Conservation (phyloP, 2,797 vertebrate species). For the Galaxias olidus region DNA sequence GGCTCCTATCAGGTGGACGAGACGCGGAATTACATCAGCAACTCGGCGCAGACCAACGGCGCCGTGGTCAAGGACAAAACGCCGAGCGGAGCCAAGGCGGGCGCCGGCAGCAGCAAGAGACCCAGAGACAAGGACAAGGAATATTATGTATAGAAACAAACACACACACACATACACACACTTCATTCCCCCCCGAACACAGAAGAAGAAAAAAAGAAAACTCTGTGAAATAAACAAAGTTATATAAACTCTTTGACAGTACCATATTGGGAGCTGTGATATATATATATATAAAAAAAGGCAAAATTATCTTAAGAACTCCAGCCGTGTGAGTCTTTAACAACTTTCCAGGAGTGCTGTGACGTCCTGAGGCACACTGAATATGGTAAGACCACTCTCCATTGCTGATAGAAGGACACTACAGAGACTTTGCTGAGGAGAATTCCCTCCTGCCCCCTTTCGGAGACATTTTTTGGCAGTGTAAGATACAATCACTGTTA, state of each 20-base stretch:
- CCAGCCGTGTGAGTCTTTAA: conserved; percentile 76
- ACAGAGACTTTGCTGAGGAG: conserved; percentile 19
- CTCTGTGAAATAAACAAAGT: conserved; percentile 74
- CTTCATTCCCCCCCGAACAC: conserved; percentile 62
- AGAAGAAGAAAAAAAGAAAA: conserved; percentile 83
- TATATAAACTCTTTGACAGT: conserved; percentile 71
- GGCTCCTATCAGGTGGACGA: conserved; percentile 92
- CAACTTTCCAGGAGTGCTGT: conserved; percentile 75
- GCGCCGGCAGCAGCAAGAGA: conserved; percentile 85
- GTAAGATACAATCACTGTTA: conserved; percentile 85
- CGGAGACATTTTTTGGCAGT: conserved; percentile 64
- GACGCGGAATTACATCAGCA: conserved; percentile 92
- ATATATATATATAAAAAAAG: conserved; percentile 49
- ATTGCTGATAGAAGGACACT: conserved; percentile 33
- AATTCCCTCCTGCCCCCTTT: conserved; percentile 25
- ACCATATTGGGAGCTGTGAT: conserved; percentile 78
- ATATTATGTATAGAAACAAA: conserved; percentile 89
- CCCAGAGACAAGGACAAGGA: conserved; percentile 99
- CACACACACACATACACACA: conserved; percentile 13
- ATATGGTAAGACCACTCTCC: conserved; percentile 64
- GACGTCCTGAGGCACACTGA: conserved; percentile 77
- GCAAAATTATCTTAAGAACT: conserved; percentile 66
- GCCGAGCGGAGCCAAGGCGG: conserved; percentile 80
- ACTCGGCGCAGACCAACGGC: conserved; percentile 90
- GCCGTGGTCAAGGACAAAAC: conserved; percentile 87